phyloP scores from a whole-genome alignment of 2,113 vertebrate species.

The Oxyruncus cristatus region DNA sequence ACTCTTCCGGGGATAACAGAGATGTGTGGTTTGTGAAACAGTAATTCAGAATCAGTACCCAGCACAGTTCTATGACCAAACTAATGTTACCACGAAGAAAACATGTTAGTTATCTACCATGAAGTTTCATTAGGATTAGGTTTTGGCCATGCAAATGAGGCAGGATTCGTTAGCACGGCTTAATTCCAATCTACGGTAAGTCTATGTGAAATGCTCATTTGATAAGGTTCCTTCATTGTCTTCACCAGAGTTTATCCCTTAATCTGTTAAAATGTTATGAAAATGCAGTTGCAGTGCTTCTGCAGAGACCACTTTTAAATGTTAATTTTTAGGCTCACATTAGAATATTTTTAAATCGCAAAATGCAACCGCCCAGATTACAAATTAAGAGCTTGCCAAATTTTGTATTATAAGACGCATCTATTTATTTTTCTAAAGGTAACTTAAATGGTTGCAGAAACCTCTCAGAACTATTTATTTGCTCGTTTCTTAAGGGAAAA shows the following conservation, averaged over 20 bases:
- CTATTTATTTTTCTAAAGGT: slow-evolving; percentile 59
- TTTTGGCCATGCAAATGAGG: slow-evolving; percentile 71
- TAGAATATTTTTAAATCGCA: slow-evolving; percentile 47
- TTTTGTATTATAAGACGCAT: slow-evolving; percentile 33
- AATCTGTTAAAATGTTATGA: slow-evolving; percentile 73
- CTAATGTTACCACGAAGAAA: slow-evolving; percentile 33
- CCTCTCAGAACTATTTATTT: slow-evolving; percentile 27
- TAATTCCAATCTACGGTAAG: slow-evolving; percentile 71
- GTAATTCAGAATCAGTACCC: background rate
- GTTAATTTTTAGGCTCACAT: slow-evolving; percentile 61
- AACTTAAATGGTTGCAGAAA: slow-evolving; percentile 49
- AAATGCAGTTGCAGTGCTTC: slow-evolving; percentile 71
- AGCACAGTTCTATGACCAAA: background rate
- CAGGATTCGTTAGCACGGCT: slow-evolving; percentile 68
- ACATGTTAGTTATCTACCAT: slow-evolving; percentile 54
- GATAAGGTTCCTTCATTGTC: slow-evolving; percentile 77
- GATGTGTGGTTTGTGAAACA: background rate
- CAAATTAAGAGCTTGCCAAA: slow-evolving; percentile 33
- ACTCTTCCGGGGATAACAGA: background rate
- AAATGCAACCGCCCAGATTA: slow-evolving; percentile 46
- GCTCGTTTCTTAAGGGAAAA: background rate
- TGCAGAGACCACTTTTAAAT: slow-evolving; percentile 70
- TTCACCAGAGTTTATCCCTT: slow-evolving; percentile 71
- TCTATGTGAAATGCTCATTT: slow-evolving; percentile 78
- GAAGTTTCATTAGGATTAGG: slow-evolving; percentile 69